Base-by-base conservation (phyloP, 2,113 vertebrate species). In the Pavo muticus region DNA sequence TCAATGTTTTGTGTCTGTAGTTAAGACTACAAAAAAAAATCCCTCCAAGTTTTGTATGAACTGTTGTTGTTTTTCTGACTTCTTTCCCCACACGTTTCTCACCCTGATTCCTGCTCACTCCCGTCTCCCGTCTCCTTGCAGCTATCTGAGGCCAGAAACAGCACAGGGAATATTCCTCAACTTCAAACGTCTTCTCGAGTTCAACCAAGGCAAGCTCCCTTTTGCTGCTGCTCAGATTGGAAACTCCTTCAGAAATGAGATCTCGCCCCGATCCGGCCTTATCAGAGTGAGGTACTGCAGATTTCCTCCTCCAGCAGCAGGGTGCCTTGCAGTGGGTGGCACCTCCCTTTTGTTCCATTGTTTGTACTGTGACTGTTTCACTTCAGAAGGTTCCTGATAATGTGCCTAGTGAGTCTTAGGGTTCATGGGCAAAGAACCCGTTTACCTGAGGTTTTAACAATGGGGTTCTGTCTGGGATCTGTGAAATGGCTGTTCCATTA, bases 101-200 rank as follows among this genome's bases (percentile, higher is more conserved):
- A 77, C 57, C 6, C 30, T 85, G 45, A 73, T 29, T 70, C 64
- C 25, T 27, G 25, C 50, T 27, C 14, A 15, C 82, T n/a, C 6
- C 6, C 67, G 27, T 84, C 7, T 19, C 3, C 23, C 5, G 5
- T 93, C 47, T 92, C 29, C 77, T 92, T 97, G 32, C 82, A 99
- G 99, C 92, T 99, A 99, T 85, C 96, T 99, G 97, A 98, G 99
- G 98, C 99, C 99, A 90, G 99, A 99, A 98, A 99, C 99, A 2
- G 99, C 99, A 84, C 99, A 99, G 97, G 99, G 99, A 97, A 99
- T 99, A 98, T 99, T 99, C 97, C 98, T 99, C 85, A 99, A 99
- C 98, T 99, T 99, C 97, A 99, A 99, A 91, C 99, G 99, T 39
- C 98, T 99, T 48, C 95, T 99, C 96, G 99, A 99, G 96, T 99